phyloP scores from a whole-genome alignment of 2,113 vertebrate species.

The Aegypius monachus region DNA sequence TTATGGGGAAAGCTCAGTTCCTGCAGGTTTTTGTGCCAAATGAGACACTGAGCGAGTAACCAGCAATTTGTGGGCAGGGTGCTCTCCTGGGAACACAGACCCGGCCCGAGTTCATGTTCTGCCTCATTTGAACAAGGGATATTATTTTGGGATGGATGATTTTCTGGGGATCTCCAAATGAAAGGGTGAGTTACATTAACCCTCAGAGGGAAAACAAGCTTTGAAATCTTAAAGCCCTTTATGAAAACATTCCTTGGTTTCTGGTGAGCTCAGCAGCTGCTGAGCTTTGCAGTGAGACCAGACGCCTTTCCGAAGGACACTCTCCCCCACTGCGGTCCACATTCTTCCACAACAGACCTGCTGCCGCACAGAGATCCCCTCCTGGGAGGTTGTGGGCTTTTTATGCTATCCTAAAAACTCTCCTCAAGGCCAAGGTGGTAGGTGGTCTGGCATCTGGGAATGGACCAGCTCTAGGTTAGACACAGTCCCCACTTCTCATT shows the following conservation, averaged over 20 bases:
- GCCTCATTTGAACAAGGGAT: not conserved
- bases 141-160: not conserved
- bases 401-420: not conserved
- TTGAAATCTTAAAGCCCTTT: not conserved
- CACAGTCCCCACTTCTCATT: not conserved
- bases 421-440: not conserved
- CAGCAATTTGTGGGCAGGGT: conserved; percentile 19
- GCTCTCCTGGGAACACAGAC: not conserved
- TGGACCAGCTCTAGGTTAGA: not conserved
- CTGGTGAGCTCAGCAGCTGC: not conserved
- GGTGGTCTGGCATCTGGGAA: not conserved
- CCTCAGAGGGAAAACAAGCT: not conserved
- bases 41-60: rapidly evolving
- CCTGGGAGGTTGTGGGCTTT: not conserved
- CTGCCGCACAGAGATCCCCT: not conserved
- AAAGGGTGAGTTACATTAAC: not conserved
- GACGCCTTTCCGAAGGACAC: not conserved
- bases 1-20: not conserved
- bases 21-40: not conserved
- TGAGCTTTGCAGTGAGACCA: not conserved
- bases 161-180: not conserved
- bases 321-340: rapidly evolving
- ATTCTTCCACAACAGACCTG: not conserved
- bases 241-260: not conserved
- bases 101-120: not conserved